Base-by-base conservation (phyloP, 1,140 invertebrate genomes). In the Lanistes nyassanus region DNA sequence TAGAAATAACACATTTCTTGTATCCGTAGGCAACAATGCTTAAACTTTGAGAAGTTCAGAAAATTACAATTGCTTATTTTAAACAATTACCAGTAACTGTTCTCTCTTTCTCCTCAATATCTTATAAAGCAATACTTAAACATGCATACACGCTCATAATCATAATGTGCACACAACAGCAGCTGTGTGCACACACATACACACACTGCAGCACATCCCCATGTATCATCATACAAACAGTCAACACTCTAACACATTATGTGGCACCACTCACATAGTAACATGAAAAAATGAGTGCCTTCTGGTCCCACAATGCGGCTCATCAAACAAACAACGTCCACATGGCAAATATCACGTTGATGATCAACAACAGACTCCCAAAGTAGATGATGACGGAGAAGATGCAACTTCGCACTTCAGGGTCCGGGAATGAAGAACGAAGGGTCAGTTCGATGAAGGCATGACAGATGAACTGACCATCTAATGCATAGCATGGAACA, bases 401-500 rank as follows among this genome's bases (percentile, higher is more conserved):
- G 21, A 88, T 85, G 51, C 84, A 65, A 21, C 77, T 82, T 9
- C 88, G 79, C 0, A 82, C 82, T 26, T 87, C 83, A 34, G 79
- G 80, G 71, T 88, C 84, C 6, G 85, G 81, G 26, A 87, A 79
- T 21, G 81, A 81, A 26, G 82, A 81, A 6, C 82, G 75, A 9
- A 89, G 69, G 92, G 83, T 75, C 1, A 88, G 79, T 74, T 89
- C 86, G 26, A 89, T 83, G 53, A 90, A 84, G 19, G 92, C 91
- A 79, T 90, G 91, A 75, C 93, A 92, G 73, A 98, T 97, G 87
- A 95, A 93, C 84, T 97, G 91, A 4, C 97, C 97, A 91, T 99
- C 97, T 78, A 98, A 93, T 79, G 93, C 94, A 86, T 96, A 95
- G 89, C 96, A 97, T 5, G 97, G 97, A 39, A 99, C 92, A 9